Percentiles rank a stretch among this genome's conserved stretches.
Evolutionary conservation across 2,888 invertebrate genomes (phyloP).

Genomic region (Euzophera pinguis): DNA sequence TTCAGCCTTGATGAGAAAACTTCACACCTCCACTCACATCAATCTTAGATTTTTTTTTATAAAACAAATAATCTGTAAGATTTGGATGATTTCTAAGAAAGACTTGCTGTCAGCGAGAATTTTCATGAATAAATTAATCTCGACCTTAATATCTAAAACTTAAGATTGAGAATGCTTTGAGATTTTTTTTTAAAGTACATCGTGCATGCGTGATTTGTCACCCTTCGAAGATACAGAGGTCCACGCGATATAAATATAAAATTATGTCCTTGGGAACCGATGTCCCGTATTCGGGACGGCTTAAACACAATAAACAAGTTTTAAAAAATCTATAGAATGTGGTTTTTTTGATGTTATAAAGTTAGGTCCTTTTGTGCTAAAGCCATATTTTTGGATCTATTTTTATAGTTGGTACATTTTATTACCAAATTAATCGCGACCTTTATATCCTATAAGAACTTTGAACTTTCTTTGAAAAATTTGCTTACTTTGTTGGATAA

Average conservation of each 20-base stretch:
- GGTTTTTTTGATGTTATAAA: constrained; percentile 46
- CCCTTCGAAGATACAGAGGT: constrained; percentile 33
- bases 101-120: constrained; percentile 42
- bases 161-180: constrained; percentile 20
- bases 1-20: constrained; percentile 33
- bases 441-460: constrained; percentile 23
- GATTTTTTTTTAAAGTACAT: constrained; percentile 21
- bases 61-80: constrained; percentile 44
- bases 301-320: constrained; percentile 50
- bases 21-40: constrained; percentile 63
- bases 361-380: constrained; percentile 27
- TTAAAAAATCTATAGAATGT: constrained; percentile 43
- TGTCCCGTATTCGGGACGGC: constrained; percentile 39
- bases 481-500: no score
- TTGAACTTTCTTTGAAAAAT: constrained; percentile 9
- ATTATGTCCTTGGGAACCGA: constrained; percentile 63
- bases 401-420: constrained; percentile 24
- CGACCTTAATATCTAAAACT: constrained; percentile 14
- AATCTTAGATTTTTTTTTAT: constrained; percentile 51
- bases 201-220: constrained; percentile 48
- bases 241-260: constrained; percentile 47
- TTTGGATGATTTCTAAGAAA: constrained; percentile 49
- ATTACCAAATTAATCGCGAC: constrained; percentile 23
- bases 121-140: constrained; percentile 27
- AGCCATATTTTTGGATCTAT: constrained; percentile 18